Evolutionary conservation across 2,888 invertebrate genomes (phyloP), one percentile per base, ranked within the genome.

Genomic region (Diarsia dahlii): DNA sequence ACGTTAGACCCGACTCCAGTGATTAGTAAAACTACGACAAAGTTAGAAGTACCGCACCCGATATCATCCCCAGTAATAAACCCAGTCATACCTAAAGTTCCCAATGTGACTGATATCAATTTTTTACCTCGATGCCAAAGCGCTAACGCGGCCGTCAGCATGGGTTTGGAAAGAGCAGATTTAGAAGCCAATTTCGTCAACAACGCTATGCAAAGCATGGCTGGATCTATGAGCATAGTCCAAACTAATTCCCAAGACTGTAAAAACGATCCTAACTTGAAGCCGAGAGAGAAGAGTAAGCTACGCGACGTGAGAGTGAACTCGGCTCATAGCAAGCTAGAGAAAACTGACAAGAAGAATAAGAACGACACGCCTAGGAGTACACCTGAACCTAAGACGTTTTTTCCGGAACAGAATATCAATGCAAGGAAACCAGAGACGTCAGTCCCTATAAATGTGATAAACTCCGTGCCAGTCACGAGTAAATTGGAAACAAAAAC

Each of bases 91-190:
- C 95, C 96, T 0, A 96, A 96, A 91, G 92, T 95, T 28, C 95
- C 96, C 4, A 95, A 94, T 82, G 94, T 95, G 4, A 92, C 93
- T 0, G 96, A 96, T 69, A 92, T 94, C 0, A 94, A 90, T 92
- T 96, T 94, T 93, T 92, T 96, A 93, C 96, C 96, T 2, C 90
- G 96, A 73, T 96, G 96, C 86, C 96, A 96, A 85, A 96, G 96
- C 85, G 96, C 96, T 79, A 95, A 96, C 78, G 95, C 96, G 0
- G 95, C 95, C 0, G 92, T 96, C 6, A 95, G 93, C 72, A 88
- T 95, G 78, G 95, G 95, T 3, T 89, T 95, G 77, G 96, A 96
- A 12, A 93, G 96, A 78, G 78, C 92, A 3, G 96, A 96, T 65
- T 80, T 96, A 71, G 96, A 96, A 56, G 76, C 90, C 3, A 94